Evolutionary conservation across 2,797 vertebrate species (phyloP).

Genomic region (Atherinosoma microstoma): DNA sequence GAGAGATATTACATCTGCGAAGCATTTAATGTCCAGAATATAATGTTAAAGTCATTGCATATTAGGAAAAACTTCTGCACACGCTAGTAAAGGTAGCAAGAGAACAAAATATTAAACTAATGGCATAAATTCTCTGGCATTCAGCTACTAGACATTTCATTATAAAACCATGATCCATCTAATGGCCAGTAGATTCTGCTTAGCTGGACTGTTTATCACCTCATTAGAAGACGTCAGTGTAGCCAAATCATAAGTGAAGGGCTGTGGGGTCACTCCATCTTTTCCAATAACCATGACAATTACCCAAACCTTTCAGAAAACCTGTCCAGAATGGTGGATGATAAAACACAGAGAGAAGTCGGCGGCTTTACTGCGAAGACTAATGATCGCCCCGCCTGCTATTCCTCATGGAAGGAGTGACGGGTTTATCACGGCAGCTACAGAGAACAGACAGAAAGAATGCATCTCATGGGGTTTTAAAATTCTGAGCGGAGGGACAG

Average conservation of each 20-base stretch:
- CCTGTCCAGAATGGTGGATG: slow-evolving; percentile 73
- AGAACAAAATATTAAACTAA: slow-evolving; percentile 68
- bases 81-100: slow-evolving; percentile 38
- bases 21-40: slow-evolving; percentile 54
- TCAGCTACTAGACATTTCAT: slow-evolving; percentile 71
- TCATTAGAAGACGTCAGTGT: slow-evolving; percentile 75
- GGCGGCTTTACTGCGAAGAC: slow-evolving; percentile 70
- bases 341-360: slow-evolving; percentile 76
- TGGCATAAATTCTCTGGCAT: slow-evolving; percentile 68
- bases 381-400: slow-evolving; percentile 78
- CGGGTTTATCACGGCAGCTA: slow-evolving; percentile 80
- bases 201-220: slow-evolving; percentile 79
- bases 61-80: slow-evolving; percentile 50
- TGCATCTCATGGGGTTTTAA: slow-evolving; percentile 76
- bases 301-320: slow-evolving; percentile 77
- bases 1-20: slow-evolving; percentile 55
- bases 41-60: slow-evolving; percentile 49
- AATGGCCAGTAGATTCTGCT: slow-evolving; percentile 77
- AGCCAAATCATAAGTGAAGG: slow-evolving; percentile 68
- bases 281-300: slow-evolving; percentile 78
- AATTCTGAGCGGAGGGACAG: slow-evolving; percentile 60
- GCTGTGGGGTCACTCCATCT: slow-evolving; percentile 76
- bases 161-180: slow-evolving; percentile 73
- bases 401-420: slow-evolving; percentile 80
- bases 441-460: slow-evolving; percentile 75